Evolutionary conservation across 92 coral and sea anemone species (phyloP).

Genomic region (Actinostola sp.): DNA sequence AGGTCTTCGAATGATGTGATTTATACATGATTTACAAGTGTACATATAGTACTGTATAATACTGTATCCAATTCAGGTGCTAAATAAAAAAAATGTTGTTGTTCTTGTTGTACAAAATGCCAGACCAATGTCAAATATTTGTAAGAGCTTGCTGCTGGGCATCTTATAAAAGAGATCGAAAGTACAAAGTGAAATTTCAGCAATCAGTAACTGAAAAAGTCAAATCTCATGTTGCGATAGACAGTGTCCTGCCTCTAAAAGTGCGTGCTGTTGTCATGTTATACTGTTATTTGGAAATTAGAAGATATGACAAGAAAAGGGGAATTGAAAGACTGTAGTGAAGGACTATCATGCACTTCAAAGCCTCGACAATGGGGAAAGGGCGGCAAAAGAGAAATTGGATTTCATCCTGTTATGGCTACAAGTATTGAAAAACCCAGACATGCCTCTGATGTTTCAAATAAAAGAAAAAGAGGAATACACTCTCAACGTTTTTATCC

Average conservation of each 20-base stretch:
- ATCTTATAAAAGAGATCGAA: conserved; percentile 45
- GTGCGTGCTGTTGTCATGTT: conserved; percentile 57
- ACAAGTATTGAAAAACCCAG: conserved; percentile 51
- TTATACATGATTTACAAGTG: too few species aligned
- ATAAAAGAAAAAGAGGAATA: conserved; percentile 46
- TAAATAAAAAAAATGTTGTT: too few species aligned
- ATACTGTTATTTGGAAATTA: conserved; percentile 66
- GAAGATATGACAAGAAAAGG: conserved; percentile 61
- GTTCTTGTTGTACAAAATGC: too few species aligned
- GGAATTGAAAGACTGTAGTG: conserved; percentile 15
- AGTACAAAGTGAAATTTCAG: conserved; percentile 33
- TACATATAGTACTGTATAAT: too few species aligned
- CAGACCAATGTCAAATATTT: too few species aligned
- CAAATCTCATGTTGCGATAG: conserved; percentile 36
- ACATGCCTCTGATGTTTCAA: conserved; percentile 49
- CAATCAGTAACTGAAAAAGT: conserved; percentile 7
- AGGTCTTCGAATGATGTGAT: too few species aligned
- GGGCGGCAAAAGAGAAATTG: conserved; percentile 42
- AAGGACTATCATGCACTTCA: conserved; percentile 22
- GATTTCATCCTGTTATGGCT: conserved; percentile 57
- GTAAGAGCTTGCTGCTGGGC: too few species aligned
- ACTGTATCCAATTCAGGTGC: too few species aligned
- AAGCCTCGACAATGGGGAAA: conserved; percentile 45
- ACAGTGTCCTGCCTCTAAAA: conserved; percentile 48
- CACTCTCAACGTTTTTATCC: conserved; percentile 58